Percentiles rank a stretch among this genome's conserved stretches.
phyloP scores from a whole-genome alignment of 2,113 vertebrate genomes.

The Dipodomys merriami region DNA sequence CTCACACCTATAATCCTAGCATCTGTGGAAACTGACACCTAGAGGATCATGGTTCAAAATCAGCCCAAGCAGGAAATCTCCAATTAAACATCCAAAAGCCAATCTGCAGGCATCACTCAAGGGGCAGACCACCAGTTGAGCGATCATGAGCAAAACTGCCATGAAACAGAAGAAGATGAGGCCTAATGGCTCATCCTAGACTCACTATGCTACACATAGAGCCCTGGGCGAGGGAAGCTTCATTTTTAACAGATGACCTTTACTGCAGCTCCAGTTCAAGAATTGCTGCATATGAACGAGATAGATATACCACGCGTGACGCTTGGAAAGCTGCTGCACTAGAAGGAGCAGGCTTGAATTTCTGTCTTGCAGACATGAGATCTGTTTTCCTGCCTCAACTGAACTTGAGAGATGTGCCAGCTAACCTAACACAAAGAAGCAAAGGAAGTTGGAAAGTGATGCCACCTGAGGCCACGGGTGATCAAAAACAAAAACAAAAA shows the following conservation, averaged over 20 bases:
- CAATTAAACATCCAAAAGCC: no score
- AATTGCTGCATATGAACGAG: neutral
- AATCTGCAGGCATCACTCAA: no score
- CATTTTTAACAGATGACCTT: neutral
- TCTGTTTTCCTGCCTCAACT: conserved; percentile 50
- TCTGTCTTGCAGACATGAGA: neutral
- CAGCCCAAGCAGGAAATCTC: no score
- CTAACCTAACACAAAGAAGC: conserved; percentile 64
- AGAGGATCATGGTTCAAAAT: no score
- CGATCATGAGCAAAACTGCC: no score
- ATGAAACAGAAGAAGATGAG: no score
- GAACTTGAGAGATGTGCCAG: neutral
- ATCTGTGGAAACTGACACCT: no score
- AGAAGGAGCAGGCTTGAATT: neutral
- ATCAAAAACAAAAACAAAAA: neutral
- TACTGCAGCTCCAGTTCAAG: neutral
- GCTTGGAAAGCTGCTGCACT: neutral
- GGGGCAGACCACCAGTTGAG: no score
- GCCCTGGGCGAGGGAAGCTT: neutral
- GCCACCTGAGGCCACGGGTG: conserved; percentile 31
- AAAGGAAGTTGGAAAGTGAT: conserved; percentile 60
- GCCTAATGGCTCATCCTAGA: neutral
- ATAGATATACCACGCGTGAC: neutral
- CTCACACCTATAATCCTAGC: no score
- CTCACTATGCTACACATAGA: no score